Evolutionary conservation across 2,888 invertebrate genomes (phyloP).

Genomic region (Tetragnatha montana): DNA sequence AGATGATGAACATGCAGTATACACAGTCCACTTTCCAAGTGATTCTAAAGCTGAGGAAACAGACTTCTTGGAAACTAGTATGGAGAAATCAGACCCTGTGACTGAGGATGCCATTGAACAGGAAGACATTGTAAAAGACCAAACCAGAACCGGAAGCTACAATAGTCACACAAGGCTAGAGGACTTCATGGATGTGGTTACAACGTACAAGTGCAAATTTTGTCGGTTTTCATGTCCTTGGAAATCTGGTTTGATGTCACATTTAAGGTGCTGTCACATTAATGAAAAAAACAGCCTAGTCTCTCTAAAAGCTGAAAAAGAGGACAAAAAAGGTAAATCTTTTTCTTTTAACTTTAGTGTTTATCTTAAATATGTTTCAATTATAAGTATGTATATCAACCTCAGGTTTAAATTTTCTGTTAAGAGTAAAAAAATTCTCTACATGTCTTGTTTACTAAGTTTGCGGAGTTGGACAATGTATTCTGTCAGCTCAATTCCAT

Average conservation of each 20-base stretch:
- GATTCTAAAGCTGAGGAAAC: constrained; percentile 12
- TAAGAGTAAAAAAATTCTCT: too few species aligned
- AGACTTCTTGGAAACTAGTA: constrained; percentile 25
- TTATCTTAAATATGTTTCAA: neutral
- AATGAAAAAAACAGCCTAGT: constrained; percentile 58
- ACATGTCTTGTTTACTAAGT: too few species aligned
- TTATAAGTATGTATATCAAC: too few species aligned
- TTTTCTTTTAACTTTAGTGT: neutral
- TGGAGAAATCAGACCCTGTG: neutral
- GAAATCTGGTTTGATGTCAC: constrained; percentile 76
- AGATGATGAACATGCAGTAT: constrained; percentile 33
- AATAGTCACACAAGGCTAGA: constrained; percentile 73
- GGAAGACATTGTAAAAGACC: constrained; percentile 35
- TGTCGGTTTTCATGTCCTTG: constrained; percentile 78
- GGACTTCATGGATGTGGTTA: constrained; percentile 79
- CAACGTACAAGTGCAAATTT: constrained; percentile 79
- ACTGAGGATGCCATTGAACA: constrained; percentile 23
- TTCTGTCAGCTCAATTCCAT: too few species aligned
- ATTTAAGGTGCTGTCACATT: constrained; percentile 75
- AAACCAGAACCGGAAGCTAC: neutral
- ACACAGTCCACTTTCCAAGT: constrained; percentile 50
- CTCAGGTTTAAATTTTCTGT: too few species aligned
- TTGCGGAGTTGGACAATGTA: too few species aligned
- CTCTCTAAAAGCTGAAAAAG: constrained; percentile 38
- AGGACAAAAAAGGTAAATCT: constrained; percentile 41